Base-by-base conservation (phyloP, 2,797 vertebrate genomes). In the Pseudomugil gertrudae region DNA sequence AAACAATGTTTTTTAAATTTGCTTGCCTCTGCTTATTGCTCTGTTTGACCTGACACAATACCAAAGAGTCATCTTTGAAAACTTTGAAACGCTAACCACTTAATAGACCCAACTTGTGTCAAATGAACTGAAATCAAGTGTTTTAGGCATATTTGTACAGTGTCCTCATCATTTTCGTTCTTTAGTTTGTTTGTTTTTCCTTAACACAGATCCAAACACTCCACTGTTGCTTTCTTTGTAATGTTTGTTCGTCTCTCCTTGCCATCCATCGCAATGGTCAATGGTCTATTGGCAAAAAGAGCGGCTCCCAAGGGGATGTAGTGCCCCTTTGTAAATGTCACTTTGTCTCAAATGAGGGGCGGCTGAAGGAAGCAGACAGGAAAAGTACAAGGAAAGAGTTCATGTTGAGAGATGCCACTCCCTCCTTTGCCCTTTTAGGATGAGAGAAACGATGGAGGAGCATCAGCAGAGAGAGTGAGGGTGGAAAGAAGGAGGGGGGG, bases 271-370 rank as follows among this genome's bases (percentile, higher is more conserved):
- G 47, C 66, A 76, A 66, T 72, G 32, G 58, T 58, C 57, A 29
- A 45, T 80, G 56, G 77, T 87, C 75, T 79, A 73, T 74, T 52
- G 29, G 70, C 68, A 81, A 82, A 72, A 85, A 79, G 66, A 81
- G 63, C 66, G 29, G 67, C 76, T 87, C 82, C 86, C 73, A 71
- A 65, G 36, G 84, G 86, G 69, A 86, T 60, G 5, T 27, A 27
- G 60, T 63, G 81, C 88, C 83, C 79, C 78, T 84, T 80, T 81
- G 79, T 84, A 90, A 92, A 93, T 92, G 88, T 91, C 86, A 93
- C 75, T 84, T 89, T 88, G 78, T 88, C 90, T 89, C 82, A 73
- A 79, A 77, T 71, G 74, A 76, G 64, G 55, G 62, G 57, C 53
- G 51, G 73, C 32, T n/a, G 61, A 77, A 79, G 68, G 61, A 81